Evolutionary conservation across 2,888 invertebrate genomes (phyloP).

Genomic region (Matsumyia berberina): DNA sequence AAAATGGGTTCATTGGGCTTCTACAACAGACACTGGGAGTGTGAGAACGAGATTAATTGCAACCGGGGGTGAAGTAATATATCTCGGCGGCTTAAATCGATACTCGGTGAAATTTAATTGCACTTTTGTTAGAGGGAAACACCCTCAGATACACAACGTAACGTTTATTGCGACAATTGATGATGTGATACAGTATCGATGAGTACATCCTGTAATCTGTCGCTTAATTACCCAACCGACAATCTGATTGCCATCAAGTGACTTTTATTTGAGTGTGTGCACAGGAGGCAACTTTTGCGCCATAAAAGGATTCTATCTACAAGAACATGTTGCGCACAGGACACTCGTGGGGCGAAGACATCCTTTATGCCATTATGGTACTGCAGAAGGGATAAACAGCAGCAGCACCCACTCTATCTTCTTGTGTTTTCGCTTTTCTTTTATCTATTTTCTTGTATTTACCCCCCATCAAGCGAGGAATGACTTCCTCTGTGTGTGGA

Average conservation of each 20-base stretch:
- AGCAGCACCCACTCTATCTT: not conserved
- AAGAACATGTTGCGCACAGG: constrained; percentile 15
- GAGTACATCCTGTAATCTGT: constrained; percentile 51
- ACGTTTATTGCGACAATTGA: no score
- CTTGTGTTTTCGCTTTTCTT: constrained; percentile 9
- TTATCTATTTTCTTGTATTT: constrained; percentile 5
- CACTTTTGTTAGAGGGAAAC: not conserved
- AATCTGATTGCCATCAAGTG: constrained; percentile 45
- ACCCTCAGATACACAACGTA: not conserved
- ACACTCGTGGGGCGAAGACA: not conserved
- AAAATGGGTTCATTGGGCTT: constrained; percentile 18
- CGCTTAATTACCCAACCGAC: constrained; percentile 67
- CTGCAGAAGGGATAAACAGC: constrained; percentile 6
- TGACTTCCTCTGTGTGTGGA: not conserved
- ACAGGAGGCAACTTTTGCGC: constrained; percentile 23
- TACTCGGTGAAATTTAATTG: constrained; percentile 1
- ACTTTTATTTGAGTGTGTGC: not conserved
- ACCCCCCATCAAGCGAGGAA: not conserved
- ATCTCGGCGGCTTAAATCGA: not conserved
- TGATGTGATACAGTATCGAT: not conserved
- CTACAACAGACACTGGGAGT: not conserved
- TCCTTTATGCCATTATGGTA: constrained; percentile 7
- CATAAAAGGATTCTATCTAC: constrained; percentile 40
- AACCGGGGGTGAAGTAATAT: not conserved
- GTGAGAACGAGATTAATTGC: not conserved